Percentiles rank a stretch among this genome's conserved stretches.
These are phyloP conservation scores for Sinotaia quadrata DNA, from an alignment of 2,888 invertebrate genomes.

Conservation along the genomic window DNA sequence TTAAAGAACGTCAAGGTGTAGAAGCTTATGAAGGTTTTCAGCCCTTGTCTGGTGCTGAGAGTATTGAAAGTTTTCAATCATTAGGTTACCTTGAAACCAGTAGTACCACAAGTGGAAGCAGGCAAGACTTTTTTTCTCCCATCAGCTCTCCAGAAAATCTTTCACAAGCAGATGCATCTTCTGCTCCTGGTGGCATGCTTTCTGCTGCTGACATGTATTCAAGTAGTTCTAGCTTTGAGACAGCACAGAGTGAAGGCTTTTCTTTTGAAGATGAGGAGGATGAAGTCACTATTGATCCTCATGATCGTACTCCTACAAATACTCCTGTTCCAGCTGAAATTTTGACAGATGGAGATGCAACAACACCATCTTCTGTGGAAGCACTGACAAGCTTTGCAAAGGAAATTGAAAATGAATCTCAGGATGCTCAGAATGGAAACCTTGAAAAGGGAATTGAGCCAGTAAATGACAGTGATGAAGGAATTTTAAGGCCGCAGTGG, in stretches of 20 bases:
- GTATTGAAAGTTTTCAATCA: constrained; percentile 13
- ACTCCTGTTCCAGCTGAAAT: not conserved
- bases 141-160: constrained; percentile 14
- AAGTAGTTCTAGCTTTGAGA: constrained; percentile 4
- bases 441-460: not conserved
- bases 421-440: not conserved
- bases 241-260: constrained; percentile 4
- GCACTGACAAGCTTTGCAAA: not conserved
- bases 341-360: constrained; percentile 4
- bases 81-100: not conserved
- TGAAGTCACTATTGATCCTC: constrained; percentile 6
- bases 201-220: too few species aligned
- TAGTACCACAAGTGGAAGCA: constrained; percentile 14
- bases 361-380: not conserved
- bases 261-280: not conserved
- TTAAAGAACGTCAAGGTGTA: too few species aligned
- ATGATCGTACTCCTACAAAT: constrained; percentile 12
- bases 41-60: too few species aligned
- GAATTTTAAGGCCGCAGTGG: not conserved
- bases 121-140: constrained; percentile 19
- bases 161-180: not conserved
- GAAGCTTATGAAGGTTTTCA: too few species aligned
- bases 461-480: not conserved
- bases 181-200: not conserved
- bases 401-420: not conserved